These are phyloP conservation scores for Drosophila hamatofila DNA, from an alignment of 2,888 invertebrate species.

Conservation along the genomic window DNA sequence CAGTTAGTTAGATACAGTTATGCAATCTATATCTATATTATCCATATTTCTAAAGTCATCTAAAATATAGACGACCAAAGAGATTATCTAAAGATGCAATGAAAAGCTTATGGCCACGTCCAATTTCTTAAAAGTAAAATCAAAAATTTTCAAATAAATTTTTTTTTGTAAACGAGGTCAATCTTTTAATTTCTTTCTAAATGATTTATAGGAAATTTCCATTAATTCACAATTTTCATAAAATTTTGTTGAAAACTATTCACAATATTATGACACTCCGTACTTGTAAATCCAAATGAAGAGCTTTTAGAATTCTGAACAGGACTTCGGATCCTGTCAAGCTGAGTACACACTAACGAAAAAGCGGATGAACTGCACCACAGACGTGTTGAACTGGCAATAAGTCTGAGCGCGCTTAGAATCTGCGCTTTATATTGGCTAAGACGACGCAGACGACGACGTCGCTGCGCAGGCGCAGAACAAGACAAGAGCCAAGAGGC, in stretches of 20 bases:
- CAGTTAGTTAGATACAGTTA: not conserved
- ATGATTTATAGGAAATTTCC: not conserved
- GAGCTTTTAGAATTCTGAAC: not conserved
- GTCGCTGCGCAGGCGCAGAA: constrained; percentile 51
- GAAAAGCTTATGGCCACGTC: too few species aligned
- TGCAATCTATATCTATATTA: not conserved
- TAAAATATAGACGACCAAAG: not conserved
- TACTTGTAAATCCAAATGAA: constrained; percentile 11
- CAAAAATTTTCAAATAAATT: too few species aligned
- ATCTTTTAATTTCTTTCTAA: too few species aligned
- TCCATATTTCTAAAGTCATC: not conserved
- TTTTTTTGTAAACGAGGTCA: too few species aligned
- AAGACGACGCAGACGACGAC: constrained; percentile 38
- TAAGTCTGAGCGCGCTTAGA: constrained; percentile 59
- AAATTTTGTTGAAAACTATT: not conserved
- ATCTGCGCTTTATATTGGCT: constrained; percentile 71
- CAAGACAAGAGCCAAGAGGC: constrained; percentile 28
- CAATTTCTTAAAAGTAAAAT: too few species aligned
- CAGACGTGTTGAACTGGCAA: constrained; percentile 58
- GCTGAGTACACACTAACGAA: not conserved
- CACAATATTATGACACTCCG: constrained; percentile 4
- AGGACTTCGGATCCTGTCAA: constrained; percentile 19
- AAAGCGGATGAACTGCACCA: constrained; percentile 32
- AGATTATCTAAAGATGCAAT: not conserved
- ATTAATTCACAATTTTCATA: not conserved